Evolutionary conservation across 1,140 invertebrate genomes (phyloP), one percentile per base, ranked within the genome.

Genomic region (Leptinotarsa defecta): DNA sequence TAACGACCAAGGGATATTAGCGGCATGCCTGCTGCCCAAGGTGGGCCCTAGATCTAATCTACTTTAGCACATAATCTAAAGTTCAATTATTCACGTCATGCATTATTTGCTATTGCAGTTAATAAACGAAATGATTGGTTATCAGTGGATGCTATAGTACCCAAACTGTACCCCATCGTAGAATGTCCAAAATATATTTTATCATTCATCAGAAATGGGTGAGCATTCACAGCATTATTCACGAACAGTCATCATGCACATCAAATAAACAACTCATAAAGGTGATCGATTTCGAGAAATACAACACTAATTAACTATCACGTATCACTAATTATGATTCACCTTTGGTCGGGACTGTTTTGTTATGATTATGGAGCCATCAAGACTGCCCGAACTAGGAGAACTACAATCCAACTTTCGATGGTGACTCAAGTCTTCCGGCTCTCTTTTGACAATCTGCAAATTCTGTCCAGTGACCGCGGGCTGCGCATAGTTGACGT

Each of bases 391-490:
- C n/a, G 81, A 81, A 78, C 81, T 79, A 11, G 86, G 83, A 65
- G 83, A 85, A 61, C 78, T 79, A 76, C 80, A 81, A 57, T 85
- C 84, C 71, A 84, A 78, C 76, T 86, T 86, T 48, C 85, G 85
- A 83, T 87, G 87, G 74, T 87, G 86, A 79, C 88, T 89, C 63
- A 90, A 85, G 80, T 92, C 91, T 83, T 92, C 91, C 57, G 91
- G 91, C 82, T 92, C 91, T 70, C 90, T 87, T 83, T 92, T 91
- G 57, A 92, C 88, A 22, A 84, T 80, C 85, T 88, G 82, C 80
- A 85, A 81, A 85, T 88, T 79, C 83, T 88, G 78, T 75, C 81
- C 84, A 83, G 82, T 80, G 43, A 78, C 76, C 76, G 78, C 77
- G 68, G 84, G 80, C 74, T 84, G 83, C 74, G 81, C 77, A 77